Conservation (phyloP, 2,888 invertebrate genomes). For the Pristionchus japonicus region DNA sequence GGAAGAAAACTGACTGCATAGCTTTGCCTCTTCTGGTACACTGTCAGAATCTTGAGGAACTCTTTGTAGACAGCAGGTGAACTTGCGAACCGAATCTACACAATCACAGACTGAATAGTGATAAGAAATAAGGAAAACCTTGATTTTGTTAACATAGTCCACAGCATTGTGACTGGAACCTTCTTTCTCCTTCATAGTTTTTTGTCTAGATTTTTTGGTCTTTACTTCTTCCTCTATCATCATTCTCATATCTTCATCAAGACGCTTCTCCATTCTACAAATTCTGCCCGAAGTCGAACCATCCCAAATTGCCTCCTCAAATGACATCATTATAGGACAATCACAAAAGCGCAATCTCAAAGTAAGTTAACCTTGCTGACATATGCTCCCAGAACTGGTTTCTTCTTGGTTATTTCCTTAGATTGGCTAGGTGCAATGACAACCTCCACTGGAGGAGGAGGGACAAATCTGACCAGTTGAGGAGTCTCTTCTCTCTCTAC, state of each 20-base stretch:
- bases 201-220: not conserved
- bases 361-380: too few species aligned
- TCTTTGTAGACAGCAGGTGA: slow-evolving; percentile 26
- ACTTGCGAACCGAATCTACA: slow-evolving; percentile 38
- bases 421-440: not conserved
- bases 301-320: too few species aligned
- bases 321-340: too few species aligned
- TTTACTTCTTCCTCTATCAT: slow-evolving; percentile 32
- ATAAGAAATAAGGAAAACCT: too few species aligned
- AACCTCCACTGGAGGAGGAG: not conserved
- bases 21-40: not conserved
- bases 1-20: not conserved
- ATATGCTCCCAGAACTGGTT: not conserved
- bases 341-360: too few species aligned
- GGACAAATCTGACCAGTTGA: not conserved
- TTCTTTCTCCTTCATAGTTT: not conserved
- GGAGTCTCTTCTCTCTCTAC: not conserved
- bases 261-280: not conserved
- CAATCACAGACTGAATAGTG: too few species aligned
- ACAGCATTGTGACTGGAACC: slow-evolving; percentile 10
- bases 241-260: not conserved
- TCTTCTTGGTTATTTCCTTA: not conserved
- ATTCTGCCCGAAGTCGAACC: too few species aligned
- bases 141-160: slow-evolving; percentile 37
- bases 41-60: slow-evolving; percentile 13